These are phyloP conservation scores for Gila orcuttii DNA, from an alignment of 2,113 vertebrate genomes.

Conservation along the genomic window DNA sequence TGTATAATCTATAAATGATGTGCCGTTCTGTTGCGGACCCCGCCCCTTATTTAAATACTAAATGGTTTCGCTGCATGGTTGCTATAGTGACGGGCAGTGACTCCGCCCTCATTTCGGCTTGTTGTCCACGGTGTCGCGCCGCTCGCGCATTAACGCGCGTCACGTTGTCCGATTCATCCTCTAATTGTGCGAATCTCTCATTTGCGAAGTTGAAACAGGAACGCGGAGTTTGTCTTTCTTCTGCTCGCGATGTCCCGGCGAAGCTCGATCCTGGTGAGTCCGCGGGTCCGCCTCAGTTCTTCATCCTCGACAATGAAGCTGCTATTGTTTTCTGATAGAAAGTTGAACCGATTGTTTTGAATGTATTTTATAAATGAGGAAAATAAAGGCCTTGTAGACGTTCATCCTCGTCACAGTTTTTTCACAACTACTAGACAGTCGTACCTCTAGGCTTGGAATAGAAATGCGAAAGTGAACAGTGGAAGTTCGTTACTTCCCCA, in stretches of 20 bases:
- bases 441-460: no score
- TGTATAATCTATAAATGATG: background rate
- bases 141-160: background rate
- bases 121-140: background rate
- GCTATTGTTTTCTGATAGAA: background rate
- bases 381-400: background rate
- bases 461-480: slow-evolving; percentile 9
- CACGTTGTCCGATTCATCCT: slow-evolving; percentile 48
- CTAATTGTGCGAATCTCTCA: background rate
- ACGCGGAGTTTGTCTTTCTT: background rate
- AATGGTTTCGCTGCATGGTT: slow-evolving; percentile 55
- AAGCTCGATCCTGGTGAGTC: slow-evolving; percentile 54
- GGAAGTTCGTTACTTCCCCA: background rate
- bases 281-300: slow-evolving; percentile 1
- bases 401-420: background rate
- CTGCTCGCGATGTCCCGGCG: slow-evolving; percentile 54
- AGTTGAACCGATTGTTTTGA: background rate
- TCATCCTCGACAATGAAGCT: background rate
- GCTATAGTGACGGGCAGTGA: slow-evolving; percentile 52
- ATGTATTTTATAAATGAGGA: background rate
- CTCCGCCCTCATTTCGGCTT: slow-evolving; percentile 45
- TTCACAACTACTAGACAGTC: background rate
- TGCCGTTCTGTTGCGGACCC: slow-evolving; percentile 15
- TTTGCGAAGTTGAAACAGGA: background rate
- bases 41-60: slow-evolving; percentile 53